Base-by-base conservation (phyloP, 2,113 vertebrate species). In the Tor tambroides region DNA sequence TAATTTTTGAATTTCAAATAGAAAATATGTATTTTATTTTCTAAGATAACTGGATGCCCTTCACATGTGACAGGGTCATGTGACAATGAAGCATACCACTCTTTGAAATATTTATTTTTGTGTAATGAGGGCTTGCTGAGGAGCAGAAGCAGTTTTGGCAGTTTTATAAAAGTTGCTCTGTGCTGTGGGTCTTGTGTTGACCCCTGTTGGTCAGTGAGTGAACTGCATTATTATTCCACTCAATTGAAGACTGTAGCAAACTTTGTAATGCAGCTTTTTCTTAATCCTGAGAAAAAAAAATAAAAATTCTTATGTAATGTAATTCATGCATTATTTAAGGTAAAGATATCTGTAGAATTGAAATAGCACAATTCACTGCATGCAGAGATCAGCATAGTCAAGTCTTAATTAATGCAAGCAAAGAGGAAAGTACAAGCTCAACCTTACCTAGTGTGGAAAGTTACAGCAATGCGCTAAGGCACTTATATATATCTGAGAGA, bases 141-240 rank as follows among this genome's bases (percentile, higher is more conserved):
- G n/a, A 49, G 41, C 43, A 49, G n/a, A 30, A 78, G 76, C 26
- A 11, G 11, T 78, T 78, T 78, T 19, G 74, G 43, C 28, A 78
- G 43, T 78, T 78, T n/a, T 14, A 32, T 30, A 32, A 51, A 77
- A 46, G 41, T 32, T 80, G 32, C 32, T 56, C 54, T 77, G 63
- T 72, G 84, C 46, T 72, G 41, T 83, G 56, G 19, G 35, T 80
- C 76, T 85, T 72, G 61, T 78, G 72, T 87, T 91, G 90, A 88
- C 90, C 87, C 85, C 87, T 89, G 80, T 90, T 87, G 91, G 88
- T 28, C 77, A 84, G 21, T 28, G 7, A 75, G 3, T 78, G 86
- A 79, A 91, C 83, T 83, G 54, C 88, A 89, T 5, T 23, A 38
- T 49, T 17, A 28, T 15, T 49, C 63, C 11, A 28, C 32, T 46